These are phyloP conservation scores for Theristus sp. DNA, from an alignment of 2,888 invertebrate species.

Conservation along the genomic window DNA sequence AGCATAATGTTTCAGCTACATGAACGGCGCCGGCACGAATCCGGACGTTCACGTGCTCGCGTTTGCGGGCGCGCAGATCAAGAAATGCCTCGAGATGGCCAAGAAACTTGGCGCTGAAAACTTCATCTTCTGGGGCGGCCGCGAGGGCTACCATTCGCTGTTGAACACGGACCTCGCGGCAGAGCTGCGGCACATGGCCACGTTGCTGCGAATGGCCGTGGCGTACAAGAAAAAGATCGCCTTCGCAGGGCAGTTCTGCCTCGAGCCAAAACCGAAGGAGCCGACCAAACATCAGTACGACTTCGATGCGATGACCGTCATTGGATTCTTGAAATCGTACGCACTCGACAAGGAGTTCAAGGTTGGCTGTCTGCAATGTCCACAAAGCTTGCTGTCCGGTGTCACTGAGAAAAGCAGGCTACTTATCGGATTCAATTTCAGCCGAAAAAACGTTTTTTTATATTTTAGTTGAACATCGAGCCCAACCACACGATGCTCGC, in stretches of 20 bases:
- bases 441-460: not conserved
- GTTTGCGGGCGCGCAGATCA: conserved; percentile 44
- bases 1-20: conserved; percentile 42
- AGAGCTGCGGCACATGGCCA: conserved; percentile 45
- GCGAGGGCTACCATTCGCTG: conserved; percentile 39
- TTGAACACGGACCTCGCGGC: conserved; percentile 43
- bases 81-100: conserved; percentile 44
- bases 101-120: conserved; percentile 44
- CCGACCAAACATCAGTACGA: conserved; percentile 42
- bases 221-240: conserved; percentile 46
- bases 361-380: conserved; percentile 14
- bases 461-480: conserved; percentile 38
- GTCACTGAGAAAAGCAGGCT: too few species aligned
- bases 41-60: conserved; percentile 42
- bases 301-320: conserved; percentile 45
- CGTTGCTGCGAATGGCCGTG: conserved; percentile 43
- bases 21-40: conserved; percentile 44
- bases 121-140: conserved; percentile 44
- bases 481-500: conserved; percentile 41
- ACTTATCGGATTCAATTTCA: too few species aligned
- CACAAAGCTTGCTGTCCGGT: not conserved
- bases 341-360: conserved; percentile 45
- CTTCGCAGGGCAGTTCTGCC: conserved; percentile 42
- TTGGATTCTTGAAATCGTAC: conserved; percentile 44
- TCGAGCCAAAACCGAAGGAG: conserved; percentile 39